Evolutionary conservation across 2,113 vertebrate species (phyloP).

Genomic region (Corynorhinus townsendii): DNA sequence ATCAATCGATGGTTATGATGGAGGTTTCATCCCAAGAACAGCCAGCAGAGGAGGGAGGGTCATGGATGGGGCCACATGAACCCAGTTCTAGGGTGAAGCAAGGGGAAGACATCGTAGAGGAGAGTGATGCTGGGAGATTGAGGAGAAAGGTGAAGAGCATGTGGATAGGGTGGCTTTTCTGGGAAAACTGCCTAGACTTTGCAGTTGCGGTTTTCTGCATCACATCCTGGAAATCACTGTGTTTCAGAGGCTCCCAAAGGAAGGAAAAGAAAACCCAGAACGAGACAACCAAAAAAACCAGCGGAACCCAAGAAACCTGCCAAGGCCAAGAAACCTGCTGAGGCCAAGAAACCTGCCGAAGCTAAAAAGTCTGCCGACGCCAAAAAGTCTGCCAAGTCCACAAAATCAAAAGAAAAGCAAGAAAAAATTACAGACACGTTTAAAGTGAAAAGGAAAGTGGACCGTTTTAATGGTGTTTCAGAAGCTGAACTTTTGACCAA

Average conservation of each 20-base stretch:
- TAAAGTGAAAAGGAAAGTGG: conserved; percentile 97
- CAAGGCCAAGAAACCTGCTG: conserved; percentile 76
- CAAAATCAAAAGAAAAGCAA: conserved; percentile 88
- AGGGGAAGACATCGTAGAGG: background rate
- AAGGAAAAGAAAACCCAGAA: conserved; percentile 85
- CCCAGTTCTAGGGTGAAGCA: background rate
- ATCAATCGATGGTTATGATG: background rate
- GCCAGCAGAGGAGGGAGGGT: background rate
- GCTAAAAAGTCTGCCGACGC: conserved; percentile 65
- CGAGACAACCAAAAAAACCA: conserved; percentile 80
- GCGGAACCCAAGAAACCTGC: conserved; percentile 62
- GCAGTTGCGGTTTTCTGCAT: background rate
- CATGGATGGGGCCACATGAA: too few species aligned
- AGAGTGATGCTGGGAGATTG: background rate
- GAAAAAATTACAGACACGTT: conserved; percentile 97
- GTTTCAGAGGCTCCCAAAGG: conserved; percentile 86
- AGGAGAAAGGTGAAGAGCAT: background rate
- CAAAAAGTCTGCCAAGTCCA: conserved; percentile 79
- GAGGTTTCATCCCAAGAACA: background rate
- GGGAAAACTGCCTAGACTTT: background rate
- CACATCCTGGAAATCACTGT: conserved; percentile 16
- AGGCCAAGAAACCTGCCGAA: conserved; percentile 46
- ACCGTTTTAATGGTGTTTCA: conserved; percentile 96
- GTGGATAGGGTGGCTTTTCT: background rate
- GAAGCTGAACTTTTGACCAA: conserved; percentile 97